Base-by-base conservation (phyloP, 2,797 vertebrate species). In the Notolabrus celidotus region DNA sequence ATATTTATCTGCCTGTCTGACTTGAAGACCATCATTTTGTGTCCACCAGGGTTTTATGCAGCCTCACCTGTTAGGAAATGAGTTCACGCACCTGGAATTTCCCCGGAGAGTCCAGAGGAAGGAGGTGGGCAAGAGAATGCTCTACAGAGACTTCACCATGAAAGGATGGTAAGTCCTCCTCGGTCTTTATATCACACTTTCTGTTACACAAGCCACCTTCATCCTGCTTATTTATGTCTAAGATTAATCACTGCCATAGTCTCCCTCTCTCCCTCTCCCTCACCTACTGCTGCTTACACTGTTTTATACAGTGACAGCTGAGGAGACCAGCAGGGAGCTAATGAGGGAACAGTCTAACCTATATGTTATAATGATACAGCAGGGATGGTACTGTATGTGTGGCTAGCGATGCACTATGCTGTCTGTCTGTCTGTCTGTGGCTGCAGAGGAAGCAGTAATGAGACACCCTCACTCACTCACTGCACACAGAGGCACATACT, bases 11-110 rank as follows among this genome's bases (percentile, higher is more conserved):
- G 65, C 66, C 51, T 38, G 49, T 67, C 29, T 71, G 67, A 69
- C 53, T 74, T 2, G 2, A 22, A 23, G 39, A 22, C 42, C 23
- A 0, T 61, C 50, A 4, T 5, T 60, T 45, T 70, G 36, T 51
- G 43, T 71, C 61, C 57, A 74, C 33, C 91, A 99, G 97, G 97
- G 95, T 74, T 97, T 94, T 89, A 96, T 99, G 95, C 97, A 98
- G 90, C 97, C 97, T 57, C 97, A 98, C 87, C 94, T 99, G 83
- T 92, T 99, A 68, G 97, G 97, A 86, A 97, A 97, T 64, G 97
- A 99, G 84, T 99, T 99, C 93, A 99, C 97, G 33, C 96, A 98
- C 92, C 93, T 99, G 89, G 97, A 99, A 92, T 99, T 99, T 92
- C 97, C 97, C 86, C 93, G 97, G 86, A 94, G 97, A 79, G 96